These are phyloP conservation scores for Tribolium freemani DNA, from an alignment of 2,888 invertebrate genomes.

Conservation along the genomic window DNA sequence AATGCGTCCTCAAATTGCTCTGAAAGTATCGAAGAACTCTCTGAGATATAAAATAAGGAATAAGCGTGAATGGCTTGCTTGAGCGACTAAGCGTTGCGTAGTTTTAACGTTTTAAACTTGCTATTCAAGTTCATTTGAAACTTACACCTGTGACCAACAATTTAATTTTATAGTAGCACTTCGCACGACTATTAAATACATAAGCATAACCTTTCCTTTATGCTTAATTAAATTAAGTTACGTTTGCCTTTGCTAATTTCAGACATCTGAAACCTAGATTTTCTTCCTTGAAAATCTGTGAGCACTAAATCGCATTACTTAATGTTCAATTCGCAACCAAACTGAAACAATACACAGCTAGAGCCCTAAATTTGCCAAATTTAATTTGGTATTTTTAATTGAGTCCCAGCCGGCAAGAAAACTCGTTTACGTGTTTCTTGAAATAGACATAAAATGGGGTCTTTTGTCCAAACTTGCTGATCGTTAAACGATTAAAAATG, in stretches of 20 bases:
- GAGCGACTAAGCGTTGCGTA: constrained; percentile 34
- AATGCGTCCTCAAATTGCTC: constrained; percentile 21
- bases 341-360: constrained; percentile 26
- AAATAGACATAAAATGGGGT: not conserved
- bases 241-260: constrained; percentile 35
- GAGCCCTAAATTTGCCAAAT: constrained; percentile 15
- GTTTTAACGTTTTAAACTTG: constrained; percentile 36
- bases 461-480: not conserved
- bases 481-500: constrained; percentile 12
- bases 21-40: constrained; percentile 36
- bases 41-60: constrained; percentile 34
- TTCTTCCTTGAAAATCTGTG: constrained; percentile 27
- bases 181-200: constrained; percentile 35
- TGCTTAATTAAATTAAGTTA: constrained; percentile 39
- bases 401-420: constrained; percentile 16
- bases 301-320: constrained; percentile 29
- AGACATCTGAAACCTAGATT: constrained; percentile 29
- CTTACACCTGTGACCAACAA: constrained; percentile 41
- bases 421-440: constrained; percentile 13
- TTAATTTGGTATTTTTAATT: constrained; percentile 32
- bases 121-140: constrained; percentile 41
- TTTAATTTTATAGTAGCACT: constrained; percentile 36
- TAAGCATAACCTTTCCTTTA: constrained; percentile 30
- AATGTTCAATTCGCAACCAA: constrained; percentile 22
- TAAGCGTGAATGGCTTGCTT: constrained; percentile 28